Conservation (phyloP, 2,797 vertebrate species). For the Cheirogaleus major region DNA sequence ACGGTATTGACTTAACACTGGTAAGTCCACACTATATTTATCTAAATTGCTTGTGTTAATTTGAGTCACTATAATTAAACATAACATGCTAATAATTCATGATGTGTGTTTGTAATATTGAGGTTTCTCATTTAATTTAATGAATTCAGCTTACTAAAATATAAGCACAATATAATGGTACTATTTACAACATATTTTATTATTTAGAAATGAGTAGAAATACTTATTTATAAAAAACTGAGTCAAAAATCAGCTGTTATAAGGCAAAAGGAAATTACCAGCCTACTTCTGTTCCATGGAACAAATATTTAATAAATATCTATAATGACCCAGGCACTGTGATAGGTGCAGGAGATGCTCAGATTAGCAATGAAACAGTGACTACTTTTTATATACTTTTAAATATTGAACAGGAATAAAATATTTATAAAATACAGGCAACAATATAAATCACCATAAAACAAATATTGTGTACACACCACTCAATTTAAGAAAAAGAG, state of each 20-base stretch:
- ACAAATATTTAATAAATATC: background rate
- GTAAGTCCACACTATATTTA: background rate
- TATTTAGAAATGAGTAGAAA: slow-evolving; percentile 16
- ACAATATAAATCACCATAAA: background rate
- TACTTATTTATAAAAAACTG: slow-evolving; percentile 29
- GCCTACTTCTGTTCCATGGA: background rate
- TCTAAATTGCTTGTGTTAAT: slow-evolving; percentile 6
- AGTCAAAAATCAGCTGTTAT: background rate
- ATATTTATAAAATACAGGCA: background rate
- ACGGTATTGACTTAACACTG: background rate
- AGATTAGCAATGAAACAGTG: background rate
- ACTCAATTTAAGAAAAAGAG: slow-evolving; percentile 36
- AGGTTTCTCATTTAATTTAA: slow-evolving; percentile 48
- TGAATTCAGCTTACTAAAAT: slow-evolving; percentile 25
- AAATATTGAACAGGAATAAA: background rate
- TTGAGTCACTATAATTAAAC: background rate
- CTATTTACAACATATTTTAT: background rate
- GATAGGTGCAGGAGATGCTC: background rate
- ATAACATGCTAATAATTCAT: background rate
- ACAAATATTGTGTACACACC: background rate
- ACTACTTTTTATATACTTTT: background rate
- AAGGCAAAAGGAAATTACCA: background rate
- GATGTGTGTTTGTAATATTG: background rate
- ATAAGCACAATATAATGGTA: background rate
- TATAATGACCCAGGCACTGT: background rate